Evolutionary conservation across 2,113 vertebrate species (phyloP).

Genomic region (Aptenodytes forsteri): DNA sequence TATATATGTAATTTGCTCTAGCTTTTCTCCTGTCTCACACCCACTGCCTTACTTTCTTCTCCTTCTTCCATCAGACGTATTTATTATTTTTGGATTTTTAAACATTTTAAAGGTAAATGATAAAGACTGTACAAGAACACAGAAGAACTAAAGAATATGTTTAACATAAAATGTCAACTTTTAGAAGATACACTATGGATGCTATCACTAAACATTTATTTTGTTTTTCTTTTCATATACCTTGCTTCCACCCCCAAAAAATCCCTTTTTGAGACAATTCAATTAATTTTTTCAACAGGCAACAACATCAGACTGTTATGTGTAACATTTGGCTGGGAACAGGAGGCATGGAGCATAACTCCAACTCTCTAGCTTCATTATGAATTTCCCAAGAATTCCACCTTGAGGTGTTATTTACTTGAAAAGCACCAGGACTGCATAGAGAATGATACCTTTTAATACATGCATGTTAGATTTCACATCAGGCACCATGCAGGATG

Average conservation of each 20-base stretch:
- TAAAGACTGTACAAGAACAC: neutral
- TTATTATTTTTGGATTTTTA: neutral
- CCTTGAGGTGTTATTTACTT: neutral
- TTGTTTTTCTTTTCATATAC: neutral
- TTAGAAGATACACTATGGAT: neutral
- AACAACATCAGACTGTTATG: neutral
- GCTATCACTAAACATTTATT: neutral
- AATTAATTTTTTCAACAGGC: neutral
- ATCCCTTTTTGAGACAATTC: neutral
- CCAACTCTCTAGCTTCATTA: neutral
- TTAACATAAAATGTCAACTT: neutral
- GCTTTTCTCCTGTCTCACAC: neutral
- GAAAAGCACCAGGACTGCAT: neutral
- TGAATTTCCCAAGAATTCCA: neutral
- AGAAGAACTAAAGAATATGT: neutral
- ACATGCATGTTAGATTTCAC: neutral
- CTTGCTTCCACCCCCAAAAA: neutral
- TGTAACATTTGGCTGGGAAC: neutral
- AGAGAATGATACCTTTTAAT: neutral
- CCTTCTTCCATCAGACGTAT: neutral
- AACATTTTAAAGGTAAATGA: neutral
- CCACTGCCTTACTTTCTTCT: neutral
- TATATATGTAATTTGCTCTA: neutral
- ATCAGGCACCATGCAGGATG: neutral
- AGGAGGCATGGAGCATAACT: neutral